Percentiles rank a stretch among this genome's conserved stretches.
Evolutionary conservation across 2,888 invertebrate species (phyloP).

Genomic region (Drosophila meridionalis): DNA sequence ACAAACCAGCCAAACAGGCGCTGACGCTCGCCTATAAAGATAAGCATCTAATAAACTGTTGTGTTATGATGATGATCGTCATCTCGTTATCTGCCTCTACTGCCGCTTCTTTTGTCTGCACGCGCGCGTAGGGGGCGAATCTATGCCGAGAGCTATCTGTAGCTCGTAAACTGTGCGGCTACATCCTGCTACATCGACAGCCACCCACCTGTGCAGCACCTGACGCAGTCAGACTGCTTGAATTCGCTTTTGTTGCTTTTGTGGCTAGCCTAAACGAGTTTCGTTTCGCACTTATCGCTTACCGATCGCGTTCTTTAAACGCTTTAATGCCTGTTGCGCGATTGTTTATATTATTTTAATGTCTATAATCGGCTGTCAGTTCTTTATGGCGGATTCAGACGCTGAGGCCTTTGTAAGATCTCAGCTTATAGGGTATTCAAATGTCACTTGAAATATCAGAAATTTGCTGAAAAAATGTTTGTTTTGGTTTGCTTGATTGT

Average conservation of each 20-base stretch:
- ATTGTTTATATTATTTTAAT: constrained; percentile 23
- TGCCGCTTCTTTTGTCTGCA: neutral
- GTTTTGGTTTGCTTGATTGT: neutral
- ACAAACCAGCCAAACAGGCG: constrained; percentile 62
- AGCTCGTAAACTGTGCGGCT: neutral
- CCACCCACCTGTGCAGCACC: constrained; percentile 32
- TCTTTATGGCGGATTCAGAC: neutral
- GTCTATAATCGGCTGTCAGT: constrained; percentile 7
- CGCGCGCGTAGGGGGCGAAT: neutral
- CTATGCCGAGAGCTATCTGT: constrained; percentile 21
- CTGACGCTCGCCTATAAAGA: constrained; percentile 53
- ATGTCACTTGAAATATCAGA: neutral
- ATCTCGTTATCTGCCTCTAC: constrained; percentile 13
- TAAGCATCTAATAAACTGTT: constrained; percentile 71
- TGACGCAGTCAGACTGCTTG: neutral
- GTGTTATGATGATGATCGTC: constrained; percentile 49
- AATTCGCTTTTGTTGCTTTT: neutral
- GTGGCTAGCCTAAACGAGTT: constrained; percentile 37
- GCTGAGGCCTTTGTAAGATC: constrained; percentile 2
- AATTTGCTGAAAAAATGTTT: neutral
- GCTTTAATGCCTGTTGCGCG: constrained; percentile 18
- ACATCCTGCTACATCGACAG: constrained; percentile 24
- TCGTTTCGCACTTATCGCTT: constrained; percentile 24
- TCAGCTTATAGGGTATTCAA: neutral
- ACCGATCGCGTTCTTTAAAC: constrained; percentile 28